Percentiles rank a stretch among this genome's conserved stretches.
phyloP scores from a whole-genome alignment of 2,113 vertebrate species.

The Calcarius ornatus region DNA sequence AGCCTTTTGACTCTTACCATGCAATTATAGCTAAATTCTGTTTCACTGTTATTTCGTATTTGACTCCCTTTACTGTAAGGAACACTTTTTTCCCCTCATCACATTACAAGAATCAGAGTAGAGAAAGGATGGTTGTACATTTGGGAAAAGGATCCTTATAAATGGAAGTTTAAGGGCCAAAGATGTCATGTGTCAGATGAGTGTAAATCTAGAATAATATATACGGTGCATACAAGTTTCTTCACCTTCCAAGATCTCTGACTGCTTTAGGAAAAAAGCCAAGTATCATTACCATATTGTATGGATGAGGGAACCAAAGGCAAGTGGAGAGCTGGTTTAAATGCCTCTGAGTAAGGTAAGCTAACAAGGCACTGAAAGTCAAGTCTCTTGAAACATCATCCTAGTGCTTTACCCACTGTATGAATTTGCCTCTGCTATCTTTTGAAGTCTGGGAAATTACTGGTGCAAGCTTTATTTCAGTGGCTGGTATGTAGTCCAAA shows the following conservation, averaged over 20 bases:
- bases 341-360: neutral
- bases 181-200: neutral
- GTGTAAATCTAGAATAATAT: neutral
- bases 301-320: neutral
- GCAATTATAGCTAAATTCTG: neutral
- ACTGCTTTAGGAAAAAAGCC: neutral
- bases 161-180: neutral
- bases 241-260: neutral
- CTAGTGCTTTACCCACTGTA: neutral
- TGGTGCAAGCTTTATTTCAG: neutral
- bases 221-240: neutral
- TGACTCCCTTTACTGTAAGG: neutral
- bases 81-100: neutral
- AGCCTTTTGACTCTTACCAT: neutral
- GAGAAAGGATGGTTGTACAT: neutral
- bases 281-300: neutral
- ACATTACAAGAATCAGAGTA: neutral
- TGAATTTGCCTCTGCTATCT: neutral
- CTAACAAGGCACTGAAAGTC: neutral
- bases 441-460: neutral
- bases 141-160: neutral
- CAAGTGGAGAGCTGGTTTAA: neutral
- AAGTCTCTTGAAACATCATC: neutral
- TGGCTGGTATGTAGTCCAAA: neutral
- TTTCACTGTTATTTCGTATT: neutral